Evolutionary conservation across 2,113 vertebrate species (phyloP).

Genomic region (Dromiciops gliroides): DNA sequence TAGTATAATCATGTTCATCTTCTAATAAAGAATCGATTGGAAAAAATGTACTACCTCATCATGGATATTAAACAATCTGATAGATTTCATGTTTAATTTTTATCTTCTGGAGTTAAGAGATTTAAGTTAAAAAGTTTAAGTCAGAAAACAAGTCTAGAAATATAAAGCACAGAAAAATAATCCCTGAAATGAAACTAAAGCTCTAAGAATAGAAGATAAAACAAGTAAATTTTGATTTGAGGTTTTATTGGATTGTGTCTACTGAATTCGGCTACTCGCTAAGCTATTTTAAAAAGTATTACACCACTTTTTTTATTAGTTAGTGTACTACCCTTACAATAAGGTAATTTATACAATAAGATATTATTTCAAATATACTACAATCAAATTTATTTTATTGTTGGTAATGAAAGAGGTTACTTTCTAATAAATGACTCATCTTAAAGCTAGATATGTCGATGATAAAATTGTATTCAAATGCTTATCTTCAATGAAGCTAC

Average conservation of each 20-base stretch:
- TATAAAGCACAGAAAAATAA: constrained; percentile 20
- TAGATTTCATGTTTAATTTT: neutral
- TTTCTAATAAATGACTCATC: neutral
- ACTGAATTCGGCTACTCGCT: neutral
- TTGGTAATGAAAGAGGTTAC: neutral
- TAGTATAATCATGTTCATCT: constrained; percentile 21
- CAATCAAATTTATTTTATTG: constrained; percentile 17
- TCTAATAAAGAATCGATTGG: constrained; percentile 9
- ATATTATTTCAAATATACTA: constrained; percentile 36
- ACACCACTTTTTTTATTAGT: neutral
- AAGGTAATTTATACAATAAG: neutral
- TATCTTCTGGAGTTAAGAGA: constrained; percentile 4
- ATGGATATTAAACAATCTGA: constrained; percentile 29
- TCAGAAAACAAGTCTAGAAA: constrained; percentile 31
- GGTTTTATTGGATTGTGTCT: neutral
- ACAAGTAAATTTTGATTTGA: neutral
- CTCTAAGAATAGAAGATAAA: neutral
- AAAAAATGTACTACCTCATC: constrained; percentile 34
- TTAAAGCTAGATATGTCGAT: neutral
- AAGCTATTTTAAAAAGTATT: neutral
- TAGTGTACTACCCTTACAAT: neutral
- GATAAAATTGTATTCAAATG: neutral
- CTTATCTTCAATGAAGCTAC: neutral
- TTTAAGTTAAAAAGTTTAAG: constrained; percentile 26
- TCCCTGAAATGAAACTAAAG: neutral